Base-by-base conservation (phyloP, 2,888 invertebrate species). In the Phaonia tiefii region DNA sequence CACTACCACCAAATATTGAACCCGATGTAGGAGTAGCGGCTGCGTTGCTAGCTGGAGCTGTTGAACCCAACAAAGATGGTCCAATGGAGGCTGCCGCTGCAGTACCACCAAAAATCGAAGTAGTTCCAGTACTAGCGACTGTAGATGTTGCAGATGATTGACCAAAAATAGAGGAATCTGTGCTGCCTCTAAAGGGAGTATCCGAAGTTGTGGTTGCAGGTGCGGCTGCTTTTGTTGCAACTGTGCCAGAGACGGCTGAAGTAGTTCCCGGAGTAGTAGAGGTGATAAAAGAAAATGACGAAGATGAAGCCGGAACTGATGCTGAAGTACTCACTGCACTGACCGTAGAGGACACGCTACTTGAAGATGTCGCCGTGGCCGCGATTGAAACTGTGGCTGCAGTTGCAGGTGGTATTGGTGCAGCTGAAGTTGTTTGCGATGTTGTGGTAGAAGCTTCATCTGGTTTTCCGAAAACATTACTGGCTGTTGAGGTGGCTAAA, bases 271-370 rank as follows among this genome's bases (percentile, higher is more conserved):
- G 42, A 17, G 54, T 25, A 1, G 66, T 25, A 8, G 76, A 26
- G 10, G 49, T 67, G 26, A 22, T 60, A 49, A 82, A 85, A 0
- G 87, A 83, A 75, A 88, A 87, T 1, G 87, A 84, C 4, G 83
- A 76, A 67, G 83, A 83, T 37, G 75, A 11, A 5, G 79, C 8
- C 15, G 78, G 2, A 20, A 77, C 5, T 37, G 65, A 8, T 37
- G 60, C 37, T 7, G 77, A 39, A 2, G 73, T 37, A 13, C 73
- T 51, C 5, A 56, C 25, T 13, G 73, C 31, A 15, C 74, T 49
- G 1, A 67, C 15, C 26, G 74, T 17, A 31, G 31, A 5, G 26
- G 44, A 20, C 15, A 22, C 15, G n/a, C 39, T 15, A 37, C 42
- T 4, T n/a, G 72, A 26, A 46, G 79, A 11, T 1, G 77, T 5